Base-by-base conservation (phyloP, 2,888 invertebrate genomes). In the Trisateles emortualis region DNA sequence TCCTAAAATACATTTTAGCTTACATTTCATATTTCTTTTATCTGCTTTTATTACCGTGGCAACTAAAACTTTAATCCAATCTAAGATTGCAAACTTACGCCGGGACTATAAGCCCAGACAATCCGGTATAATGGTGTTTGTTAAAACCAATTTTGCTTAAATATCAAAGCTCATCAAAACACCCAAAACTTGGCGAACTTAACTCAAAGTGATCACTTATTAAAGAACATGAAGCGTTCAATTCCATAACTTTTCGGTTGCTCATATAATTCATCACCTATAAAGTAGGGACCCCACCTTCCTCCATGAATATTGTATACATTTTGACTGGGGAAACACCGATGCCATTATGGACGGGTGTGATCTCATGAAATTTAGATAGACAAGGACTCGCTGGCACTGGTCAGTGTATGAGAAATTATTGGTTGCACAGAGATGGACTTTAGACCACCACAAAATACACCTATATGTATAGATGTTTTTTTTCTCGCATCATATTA, bases 281-380 rank as follows among this genome's bases (percentile, higher is more conserved):
- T 60, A 60, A 61, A 68, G 60, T 54, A 52, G 39, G 17, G 33
- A 13, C 53, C 50, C 40, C 52, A 67, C 68, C 64, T 68, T 59
- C 32, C 11, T 35, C 8, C 44, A 72, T 79, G 74, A 79, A 79
- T 79, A 76, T 64, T 76, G 70, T 68, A 78, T 78, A 72, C 72
- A 65, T 76, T 72, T 74, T 68, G 76, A 74, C 73, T 74, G 67
- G 54, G 52, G 67, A 64, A 65, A 56, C 58, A 62, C 63, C 57
- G 64, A 71, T 63, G 67, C 70, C 59, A 66, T 76, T 66, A 75
- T 72, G 60, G 43, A 57, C 51, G 63, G 55, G 72, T 66, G 62
- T 68, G 71, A 52, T 55, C 74, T 76, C 72, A 78, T 77, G 76
- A 76, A 79, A 75, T 65, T 68, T 77, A 72, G 66, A 78, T 78